phyloP scores from a whole-genome alignment of 2,888 invertebrate genomes.

The Catocala sponsa region DNA sequence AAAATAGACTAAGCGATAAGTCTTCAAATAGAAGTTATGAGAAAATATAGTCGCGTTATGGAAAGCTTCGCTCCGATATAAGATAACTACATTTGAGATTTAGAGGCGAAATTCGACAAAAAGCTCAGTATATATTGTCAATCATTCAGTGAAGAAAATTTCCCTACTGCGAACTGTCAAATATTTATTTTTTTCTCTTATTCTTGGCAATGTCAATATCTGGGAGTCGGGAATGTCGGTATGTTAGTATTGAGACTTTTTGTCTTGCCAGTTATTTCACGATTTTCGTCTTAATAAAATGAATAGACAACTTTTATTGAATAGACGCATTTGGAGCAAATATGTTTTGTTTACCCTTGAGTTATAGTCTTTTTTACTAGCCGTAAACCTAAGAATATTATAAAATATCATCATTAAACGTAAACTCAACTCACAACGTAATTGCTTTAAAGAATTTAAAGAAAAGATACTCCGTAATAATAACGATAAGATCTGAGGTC shows the following conservation, averaged over 20 bases:
- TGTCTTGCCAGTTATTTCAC: slow-evolving; percentile 64
- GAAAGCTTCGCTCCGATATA: slow-evolving; percentile 50
- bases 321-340: slow-evolving; percentile 8
- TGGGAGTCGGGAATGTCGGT: slow-evolving; percentile 61
- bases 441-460: no score
- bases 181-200: slow-evolving; percentile 72
- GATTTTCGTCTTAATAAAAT: slow-evolving; percentile 66
- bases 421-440: no score
- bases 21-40: slow-evolving; percentile 35
- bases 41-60: slow-evolving; percentile 47
- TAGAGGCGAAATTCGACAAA: slow-evolving; percentile 55
- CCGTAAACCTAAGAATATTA: background rate
- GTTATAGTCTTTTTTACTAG: background rate
- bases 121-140: slow-evolving; percentile 67
- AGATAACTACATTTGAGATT: slow-evolving; percentile 61
- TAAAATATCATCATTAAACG: background rate
- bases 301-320: slow-evolving; percentile 51
- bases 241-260: slow-evolving; percentile 72
- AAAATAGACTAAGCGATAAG: background rate
- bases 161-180: slow-evolving; percentile 72
- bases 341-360: background rate
- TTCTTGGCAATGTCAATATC: slow-evolving; percentile 73
- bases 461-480: no score
- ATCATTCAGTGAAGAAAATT: slow-evolving; percentile 68
- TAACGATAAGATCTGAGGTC: no score